A percentile compares a stretch with the other conserved stretches of the same genome.
phyloP scores from a whole-genome alignment of 2,888 invertebrate species.

The Aspidiotus destructor region DNA sequence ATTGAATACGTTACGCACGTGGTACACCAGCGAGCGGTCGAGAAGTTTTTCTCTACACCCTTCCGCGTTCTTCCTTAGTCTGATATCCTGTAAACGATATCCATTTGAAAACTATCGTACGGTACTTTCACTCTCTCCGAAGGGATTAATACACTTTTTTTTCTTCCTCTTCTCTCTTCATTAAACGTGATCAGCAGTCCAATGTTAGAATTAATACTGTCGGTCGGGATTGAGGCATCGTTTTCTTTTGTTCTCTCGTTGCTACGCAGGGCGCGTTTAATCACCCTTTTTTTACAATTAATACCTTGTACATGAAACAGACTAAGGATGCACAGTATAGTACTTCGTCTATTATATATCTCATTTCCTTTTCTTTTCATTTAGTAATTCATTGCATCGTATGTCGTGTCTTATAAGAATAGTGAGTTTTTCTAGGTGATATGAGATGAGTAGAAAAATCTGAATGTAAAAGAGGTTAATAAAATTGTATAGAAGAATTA shows the following conservation, averaged over 20 bases:
- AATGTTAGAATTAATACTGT: slow-evolving; percentile 29
- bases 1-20: too few species aligned
- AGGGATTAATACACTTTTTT: slow-evolving; percentile 25
- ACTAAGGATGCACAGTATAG: slow-evolving; percentile 8
- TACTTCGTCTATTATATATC: not conserved
- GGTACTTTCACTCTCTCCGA: not conserved
- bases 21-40: too few species aligned
- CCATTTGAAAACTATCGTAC: slow-evolving; percentile 1
- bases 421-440: too few species aligned
- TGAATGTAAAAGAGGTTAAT: too few species aligned
- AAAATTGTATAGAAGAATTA: too few species aligned
- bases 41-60: not conserved
- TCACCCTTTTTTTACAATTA: slow-evolving; percentile 24
- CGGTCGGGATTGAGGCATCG: slow-evolving; percentile 26
- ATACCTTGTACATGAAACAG: slow-evolving; percentile 16
- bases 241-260: slow-evolving; percentile 23
- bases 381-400: not conserved
- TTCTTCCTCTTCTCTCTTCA: slow-evolving; percentile 6
- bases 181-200: slow-evolving; percentile 28
- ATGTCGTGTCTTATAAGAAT: too few species aligned
- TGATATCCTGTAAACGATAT: slow-evolving; percentile 1
- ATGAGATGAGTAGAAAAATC: too few species aligned
- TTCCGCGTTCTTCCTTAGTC: not conserved
- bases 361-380: not conserved
- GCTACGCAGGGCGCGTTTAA: slow-evolving; percentile 16